Base-by-base conservation (phyloP, 2,113 vertebrate species). In the Caloenas nicobarica region DNA sequence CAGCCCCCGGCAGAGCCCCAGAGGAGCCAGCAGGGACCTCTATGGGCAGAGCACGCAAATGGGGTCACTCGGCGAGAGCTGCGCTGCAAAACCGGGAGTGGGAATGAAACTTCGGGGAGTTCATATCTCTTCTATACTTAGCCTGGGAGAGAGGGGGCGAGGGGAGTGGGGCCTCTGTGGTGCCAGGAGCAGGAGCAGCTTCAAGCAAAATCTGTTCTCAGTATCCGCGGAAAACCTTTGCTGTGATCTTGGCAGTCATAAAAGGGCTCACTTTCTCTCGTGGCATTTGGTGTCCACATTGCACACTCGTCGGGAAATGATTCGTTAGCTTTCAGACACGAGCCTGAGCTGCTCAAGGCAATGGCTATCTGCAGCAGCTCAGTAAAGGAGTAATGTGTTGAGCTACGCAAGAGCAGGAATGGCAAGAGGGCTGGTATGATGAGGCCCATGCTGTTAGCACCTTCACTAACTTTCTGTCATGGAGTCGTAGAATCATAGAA, bases 121-220 rank as follows among this genome's bases (percentile, higher is more conserved):
- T 62, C n/a, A 57, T 3, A 2, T n/a, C 14, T 53, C 33, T 69
- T 26, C 61, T 34, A 1, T 26, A 48, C 42, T 76, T 21, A 76
- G 18, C 17, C 18, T 5, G 1, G 34, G 28, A 81, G 42, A 71
- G 26, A 76, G 38, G 7, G 10, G 12, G 2, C 0, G 0, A 64
- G 46, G 21, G 23, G 6, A 71, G 8, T 0, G 0, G 48, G 33
- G 56, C 28, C 18, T 79, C 44, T 0, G 0, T 5, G 7, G 25
- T 11, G 13, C 26, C 48, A 84, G 53, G 40, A 85, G 12, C 23
- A 56, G 54, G 33, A 76, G 22, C 0, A 5, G 14, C 60, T 83
- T 88, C 65, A 76, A 50, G 53, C 9, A 80, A 81, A 81, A 54
- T 58, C 29, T 23, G 11, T 21, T 61, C 11, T 33, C 17, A 19